phyloP scores from a whole-genome alignment of 1,140 invertebrate genomes.

The Hylaeus volcanicus region DNA sequence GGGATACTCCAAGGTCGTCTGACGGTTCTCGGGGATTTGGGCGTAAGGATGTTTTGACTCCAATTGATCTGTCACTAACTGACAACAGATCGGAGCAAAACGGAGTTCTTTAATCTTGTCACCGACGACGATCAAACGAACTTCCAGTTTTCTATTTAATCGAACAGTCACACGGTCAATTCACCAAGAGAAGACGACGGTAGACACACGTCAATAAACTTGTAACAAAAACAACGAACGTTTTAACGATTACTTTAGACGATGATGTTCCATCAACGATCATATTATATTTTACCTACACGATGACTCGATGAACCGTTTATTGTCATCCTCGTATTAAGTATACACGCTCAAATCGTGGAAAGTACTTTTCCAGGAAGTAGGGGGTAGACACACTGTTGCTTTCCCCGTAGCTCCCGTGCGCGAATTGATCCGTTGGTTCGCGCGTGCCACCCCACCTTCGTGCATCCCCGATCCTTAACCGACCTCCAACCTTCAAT shows the following conservation, averaged over 20 bases:
- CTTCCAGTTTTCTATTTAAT: neutral
- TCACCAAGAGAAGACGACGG: neutral
- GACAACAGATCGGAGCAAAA: neutral
- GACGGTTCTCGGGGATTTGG: slow-evolving; percentile 10
- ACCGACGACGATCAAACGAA: neutral
- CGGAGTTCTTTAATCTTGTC: neutral
- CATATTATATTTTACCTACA: slow-evolving; percentile 23
- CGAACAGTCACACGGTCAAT: neutral
- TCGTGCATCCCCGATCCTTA: slow-evolving; percentile 53
- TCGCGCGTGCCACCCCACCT: slow-evolving; percentile 56
- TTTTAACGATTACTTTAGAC: slow-evolving; percentile 1
- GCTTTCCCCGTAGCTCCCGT: slow-evolving; percentile 63
- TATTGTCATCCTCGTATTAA: slow-evolving; percentile 34
- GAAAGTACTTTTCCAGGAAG: slow-evolving; percentile 54
- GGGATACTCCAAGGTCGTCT: slow-evolving; percentile 31
- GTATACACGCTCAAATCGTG: slow-evolving; percentile 37
- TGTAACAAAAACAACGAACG: neutral
- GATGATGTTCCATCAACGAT: neutral
- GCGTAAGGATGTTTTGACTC: neutral
- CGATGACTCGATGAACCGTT: slow-evolving; percentile 17
- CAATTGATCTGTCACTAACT: neutral
- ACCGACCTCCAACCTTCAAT: slow-evolving; percentile 59
- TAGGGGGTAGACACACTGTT: slow-evolving; percentile 64
- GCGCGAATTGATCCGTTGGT: slow-evolving; percentile 69
- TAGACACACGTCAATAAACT: neutral